Evolutionary conservation across 2,797 vertebrate species (phyloP), one percentile per base, ranked within the genome.

Genomic region (Champsocephalus gunnari): DNA sequence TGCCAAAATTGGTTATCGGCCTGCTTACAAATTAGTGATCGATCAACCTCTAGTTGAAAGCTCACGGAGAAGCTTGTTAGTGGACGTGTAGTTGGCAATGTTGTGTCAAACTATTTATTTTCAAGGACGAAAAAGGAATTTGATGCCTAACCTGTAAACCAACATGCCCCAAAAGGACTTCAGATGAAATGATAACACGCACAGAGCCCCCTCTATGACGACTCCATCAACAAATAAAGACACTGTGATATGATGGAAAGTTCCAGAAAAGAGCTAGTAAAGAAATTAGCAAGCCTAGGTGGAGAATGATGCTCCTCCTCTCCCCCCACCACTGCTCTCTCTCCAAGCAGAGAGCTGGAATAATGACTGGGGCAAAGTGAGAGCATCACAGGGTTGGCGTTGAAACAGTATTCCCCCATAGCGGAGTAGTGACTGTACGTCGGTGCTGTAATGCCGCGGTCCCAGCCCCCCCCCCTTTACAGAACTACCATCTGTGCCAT

Each of bases 401-500:
- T 54, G 5, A 74, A 5, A 50, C 2, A 66, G 70, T 59, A 68
- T 72, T 75, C 60, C 81, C 82, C 70, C 73, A 55, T 10, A 79
- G 66, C 69, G 49, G 32, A 75, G 48, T 48, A 48, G 66, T 70
- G 75, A 81, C 51, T 70, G 69, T 71, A 80, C 78, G 77, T 72
- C 71, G 71, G 19, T 66, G 70, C 75, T 55, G 88, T 85, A 82
- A 21, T 21, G 73, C 72, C 6, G 10, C 45, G 7, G 45, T 49
- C 79, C 66, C 63, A 57, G 48, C 79, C 79, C 86, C 32, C 28
- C 28, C 28, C 28, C 4, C 34, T 78, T 49, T 61, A 72, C 66
- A 63, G 28, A 66, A 72, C 71, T 44, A 59, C 90, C 89, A 90
- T 93, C 91, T 92, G 90, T 89, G 83, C 79, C 75, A 82, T 76